Percentiles rank a stretch among this genome's conserved stretches.
Evolutionary conservation across 2,797 vertebrate genomes (phyloP).

Genomic region (Aphelocoma californica): DNA sequence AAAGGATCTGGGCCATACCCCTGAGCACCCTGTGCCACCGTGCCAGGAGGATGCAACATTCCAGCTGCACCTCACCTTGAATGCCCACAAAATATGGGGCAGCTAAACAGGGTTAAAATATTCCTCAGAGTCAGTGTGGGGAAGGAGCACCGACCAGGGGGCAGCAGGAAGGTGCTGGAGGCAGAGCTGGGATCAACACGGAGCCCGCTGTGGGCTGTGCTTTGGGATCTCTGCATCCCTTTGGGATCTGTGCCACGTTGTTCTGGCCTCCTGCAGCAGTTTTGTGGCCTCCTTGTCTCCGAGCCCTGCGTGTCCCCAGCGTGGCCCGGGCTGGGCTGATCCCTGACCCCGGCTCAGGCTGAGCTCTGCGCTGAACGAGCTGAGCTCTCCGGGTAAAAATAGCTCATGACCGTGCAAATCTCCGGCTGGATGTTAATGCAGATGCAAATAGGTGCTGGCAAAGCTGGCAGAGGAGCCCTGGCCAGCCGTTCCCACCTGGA

Average conservation of each 20-base stretch:
- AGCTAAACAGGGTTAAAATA: neutral
- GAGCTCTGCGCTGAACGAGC: neutral
- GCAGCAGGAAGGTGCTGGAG: neutral
- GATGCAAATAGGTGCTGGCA: constrained; percentile 25
- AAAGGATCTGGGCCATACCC: neutral
- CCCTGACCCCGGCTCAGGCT: neutral
- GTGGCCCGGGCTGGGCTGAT: fast-evolving
- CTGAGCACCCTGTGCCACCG: neutral
- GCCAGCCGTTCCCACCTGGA: neutral
- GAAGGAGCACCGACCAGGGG: fast-evolving
- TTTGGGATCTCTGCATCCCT: neutral
- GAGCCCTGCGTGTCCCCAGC: fast-evolving
- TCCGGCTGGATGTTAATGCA: neutral
- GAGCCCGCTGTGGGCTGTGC: fast-evolving
- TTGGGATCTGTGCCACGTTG: neutral
- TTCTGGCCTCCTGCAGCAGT: neutral
- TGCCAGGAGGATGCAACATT: neutral
- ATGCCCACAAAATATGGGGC: neutral
- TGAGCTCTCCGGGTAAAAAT: constrained; percentile 32
- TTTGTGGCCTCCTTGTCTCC: neutral
- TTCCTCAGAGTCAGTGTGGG: neutral
- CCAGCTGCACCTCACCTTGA: neutral
- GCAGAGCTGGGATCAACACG: neutral
- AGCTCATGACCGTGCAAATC: constrained; percentile 40
- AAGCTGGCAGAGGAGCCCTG: neutral